Percentiles rank a stretch among this genome's conserved stretches.
Evolutionary conservation across 1,140 invertebrate species (phyloP).

Genomic region (Tetragonula clypearis): DNA sequence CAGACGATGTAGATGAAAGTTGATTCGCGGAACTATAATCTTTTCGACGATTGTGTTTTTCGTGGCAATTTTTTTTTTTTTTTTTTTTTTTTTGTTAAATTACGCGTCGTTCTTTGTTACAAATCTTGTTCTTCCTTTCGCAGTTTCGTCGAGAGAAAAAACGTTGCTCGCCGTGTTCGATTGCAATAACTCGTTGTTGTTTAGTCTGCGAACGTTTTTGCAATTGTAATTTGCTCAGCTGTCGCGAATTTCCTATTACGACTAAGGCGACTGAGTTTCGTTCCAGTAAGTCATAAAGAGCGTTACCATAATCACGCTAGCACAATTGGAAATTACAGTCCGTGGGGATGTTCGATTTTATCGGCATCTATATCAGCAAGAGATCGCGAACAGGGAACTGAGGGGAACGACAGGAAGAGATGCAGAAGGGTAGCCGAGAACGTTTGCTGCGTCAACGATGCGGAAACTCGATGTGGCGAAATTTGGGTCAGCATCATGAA

Average conservation of each 20-base stretch:
- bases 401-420: constrained; percentile 18
- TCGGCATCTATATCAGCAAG: constrained; percentile 49
- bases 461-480: constrained; percentile 63
- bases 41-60: not conserved
- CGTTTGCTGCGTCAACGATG: constrained; percentile 64
- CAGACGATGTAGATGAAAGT: not conserved
- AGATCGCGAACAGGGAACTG: constrained; percentile 36
- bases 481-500: constrained; percentile 66
- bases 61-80: not conserved
- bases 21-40: not conserved
- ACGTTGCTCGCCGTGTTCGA: not conserved
- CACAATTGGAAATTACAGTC: constrained; percentile 55
- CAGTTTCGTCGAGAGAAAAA: not conserved
- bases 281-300: constrained; percentile 37
- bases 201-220: not conserved
- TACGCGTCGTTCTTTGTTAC: not conserved
- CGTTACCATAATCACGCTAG: constrained; percentile 52
- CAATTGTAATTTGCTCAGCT: constrained; percentile 1
- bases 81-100: not conserved
- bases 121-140: not conserved
- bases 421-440: constrained; percentile 28
- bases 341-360: constrained; percentile 54
- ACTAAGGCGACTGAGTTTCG: constrained; percentile 38
- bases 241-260: constrained; percentile 36
- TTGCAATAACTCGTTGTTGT: not conserved